Base-by-base conservation (phyloP, 2,797 vertebrate species). In the Tauraco hartlaubi region DNA sequence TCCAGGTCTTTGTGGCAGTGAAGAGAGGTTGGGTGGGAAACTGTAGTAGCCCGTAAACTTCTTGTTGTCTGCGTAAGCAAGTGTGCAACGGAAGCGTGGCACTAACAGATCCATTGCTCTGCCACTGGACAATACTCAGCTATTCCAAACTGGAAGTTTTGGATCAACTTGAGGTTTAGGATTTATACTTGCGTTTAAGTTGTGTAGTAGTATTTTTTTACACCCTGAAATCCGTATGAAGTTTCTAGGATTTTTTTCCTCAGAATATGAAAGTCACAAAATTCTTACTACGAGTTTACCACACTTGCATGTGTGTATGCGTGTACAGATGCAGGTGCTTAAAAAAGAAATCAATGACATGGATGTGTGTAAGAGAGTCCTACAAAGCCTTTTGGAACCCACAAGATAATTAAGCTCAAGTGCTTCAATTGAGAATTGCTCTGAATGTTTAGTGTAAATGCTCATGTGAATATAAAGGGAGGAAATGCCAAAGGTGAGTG, bases 51-150 rank as follows among this genome's bases (percentile, higher is more conserved):
- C 17, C 12, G 0, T 0, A 10, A 28, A 3, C 16, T 19, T 2
- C 1, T 8, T 44, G 19, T 2, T 51, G 11, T 0, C 18, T 29
- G n/a, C 3, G 2, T 19, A 31, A 39, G n/a, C 1, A 3, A 39
- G 26, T 0, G 2, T 22, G n/a, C 19, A 9, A 10, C 3, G 1
- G 4, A 29, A 41, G 28, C 2, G 15, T 31, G 55, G 13, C 59
- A 23, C 31, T 21, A 20, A 37, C 35, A 72, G n/a, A 5, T 13
- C 9, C 28, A 61, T 22, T 39, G 55, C 48, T 41, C 22, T 76
- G 51, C 66, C 31, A 13, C 52, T 15, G 21, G 10, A 6, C 6
- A 31, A 20, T 12, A 5, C 9, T 43, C 33, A 23, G 15, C 26
- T 43, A 1, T 22, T 90, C 69, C 63, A 39, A 19, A 13, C 1